Evolutionary conservation across 37 sponge, comb jelly and placozoan genomes (phyloP), one percentile per base, ranked within the genome.

Genomic region (Diacarnus erythraeanus): DNA sequence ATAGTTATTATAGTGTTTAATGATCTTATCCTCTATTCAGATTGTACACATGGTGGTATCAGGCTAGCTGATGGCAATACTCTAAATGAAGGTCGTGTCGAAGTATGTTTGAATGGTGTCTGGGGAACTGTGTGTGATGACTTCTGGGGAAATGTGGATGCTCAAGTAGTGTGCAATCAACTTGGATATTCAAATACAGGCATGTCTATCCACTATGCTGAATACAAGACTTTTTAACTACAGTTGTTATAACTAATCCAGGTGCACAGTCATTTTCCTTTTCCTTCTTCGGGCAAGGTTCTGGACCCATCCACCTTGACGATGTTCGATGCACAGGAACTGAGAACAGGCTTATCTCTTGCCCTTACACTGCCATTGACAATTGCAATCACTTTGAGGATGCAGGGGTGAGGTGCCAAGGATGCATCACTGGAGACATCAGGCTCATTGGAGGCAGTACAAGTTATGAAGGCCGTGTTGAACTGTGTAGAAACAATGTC

Each of bases 371-470:
- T 5, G 4, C 61, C 22, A 25, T 26, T 5, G 4, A 60, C 22
- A 60, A 60, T 17, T 60, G 61, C 22, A 17, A 17, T 60, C 61
- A 60, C 27, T 21, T 25, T 26, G 61, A 60, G 22, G 61, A 60
- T 60, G 61, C 61, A n/a, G 61, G 61, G 22, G 61, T 60, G 4
- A 60, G 23, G 23, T 60, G 61, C 27, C 26, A 60, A 17, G 61
- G 61, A 6, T 69, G 69, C 18, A 34, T 33, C 69, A 33, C 37
- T 69, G 69, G 69, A 21, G 38, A 69, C 4, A 69, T 69, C 31
- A 69, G 69, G 34, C 69, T 69, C 6, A 34, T 69, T 69, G 69
- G 69, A 69, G 69, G 69, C 4, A 30, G 20, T 36, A 21, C 18
- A 21, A 4, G 8, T 33, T 31, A 21, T 33, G 69, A 69, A 69